Evolutionary conservation across 2,888 invertebrate genomes (phyloP).

Genomic region (Syrista parreyssii): DNA sequence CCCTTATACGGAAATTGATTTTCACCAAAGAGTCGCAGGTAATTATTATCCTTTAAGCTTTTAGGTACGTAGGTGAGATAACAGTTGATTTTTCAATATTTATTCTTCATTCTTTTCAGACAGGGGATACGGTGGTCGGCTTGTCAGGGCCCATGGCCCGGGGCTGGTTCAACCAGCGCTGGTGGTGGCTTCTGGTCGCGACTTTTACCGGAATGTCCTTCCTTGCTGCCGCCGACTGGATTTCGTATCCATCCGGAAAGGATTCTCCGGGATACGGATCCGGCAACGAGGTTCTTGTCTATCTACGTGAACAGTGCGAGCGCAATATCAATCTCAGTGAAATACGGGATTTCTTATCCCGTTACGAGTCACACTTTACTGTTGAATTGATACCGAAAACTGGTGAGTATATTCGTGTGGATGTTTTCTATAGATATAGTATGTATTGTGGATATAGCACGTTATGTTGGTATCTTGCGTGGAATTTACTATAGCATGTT

Average conservation of each 20-base stretch:
- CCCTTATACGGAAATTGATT: not conserved
- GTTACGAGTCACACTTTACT: slow-evolving; percentile 44
- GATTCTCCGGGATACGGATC: slow-evolving; percentile 25
- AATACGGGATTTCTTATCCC: slow-evolving; percentile 54
- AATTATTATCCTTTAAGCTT: not conserved
- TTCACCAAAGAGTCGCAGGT: slow-evolving; percentile 1
- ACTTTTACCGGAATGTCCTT: slow-evolving; percentile 48
- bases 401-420: slow-evolving; percentile 43
- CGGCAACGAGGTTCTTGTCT: slow-evolving; percentile 50
- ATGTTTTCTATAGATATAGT: not conserved
- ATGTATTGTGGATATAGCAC: not conserved
- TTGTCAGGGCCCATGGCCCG: slow-evolving; percentile 62
- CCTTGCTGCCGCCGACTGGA: slow-evolving; percentile 36
- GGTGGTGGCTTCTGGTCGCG: slow-evolving; percentile 60
- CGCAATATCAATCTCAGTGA: slow-evolving; percentile 37
- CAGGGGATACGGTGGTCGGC: slow-evolving; percentile 39
- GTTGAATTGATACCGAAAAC: slow-evolving; percentile 50
- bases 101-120: slow-evolving; percentile 24
- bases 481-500: not conserved
- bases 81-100: not conserved
- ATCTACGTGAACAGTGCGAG: slow-evolving; percentile 56
- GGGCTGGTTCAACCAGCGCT: slow-evolving; percentile 60
- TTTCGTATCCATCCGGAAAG: slow-evolving; percentile 35
- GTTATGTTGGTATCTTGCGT: not conserved
- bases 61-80: not conserved